These are phyloP conservation scores for Ametastegia equiseti DNA, from an alignment of 2,888 invertebrate genomes.

Conservation along the genomic window DNA sequence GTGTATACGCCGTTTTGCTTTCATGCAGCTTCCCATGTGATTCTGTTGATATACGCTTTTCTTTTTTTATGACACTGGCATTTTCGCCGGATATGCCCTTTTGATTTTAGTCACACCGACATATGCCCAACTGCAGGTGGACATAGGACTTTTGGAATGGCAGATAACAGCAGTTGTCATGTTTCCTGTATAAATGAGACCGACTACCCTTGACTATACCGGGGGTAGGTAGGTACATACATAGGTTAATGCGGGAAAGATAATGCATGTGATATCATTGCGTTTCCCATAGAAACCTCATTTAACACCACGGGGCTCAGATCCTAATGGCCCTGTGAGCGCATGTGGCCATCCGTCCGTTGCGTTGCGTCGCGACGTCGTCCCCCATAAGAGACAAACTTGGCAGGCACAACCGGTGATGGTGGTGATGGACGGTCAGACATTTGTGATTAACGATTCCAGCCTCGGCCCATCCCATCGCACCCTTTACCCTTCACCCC, in stretches of 20 bases:
- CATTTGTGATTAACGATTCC: constrained; percentile 58
- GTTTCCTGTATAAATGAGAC: not conserved
- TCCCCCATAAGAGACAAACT: constrained; percentile 35
- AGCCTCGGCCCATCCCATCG: constrained; percentile 7
- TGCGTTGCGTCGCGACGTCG: not conserved
- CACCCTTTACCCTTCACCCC: no score
- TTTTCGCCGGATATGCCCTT: no score
- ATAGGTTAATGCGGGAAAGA: not conserved
- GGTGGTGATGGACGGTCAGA: constrained; percentile 49
- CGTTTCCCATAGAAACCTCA: constrained; percentile 38
- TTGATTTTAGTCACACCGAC: no score
- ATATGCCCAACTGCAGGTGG: no score
- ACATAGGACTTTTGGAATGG: no score
- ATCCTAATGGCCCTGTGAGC: constrained; percentile 19
- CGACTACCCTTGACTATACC: not conserved
- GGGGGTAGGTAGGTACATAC: not conserved
- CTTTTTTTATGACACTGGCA: no score
- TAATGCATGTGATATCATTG: not conserved
- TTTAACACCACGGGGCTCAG: not conserved
- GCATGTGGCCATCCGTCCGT: not conserved
- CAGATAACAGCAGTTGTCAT: no score
- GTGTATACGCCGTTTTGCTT: no score
- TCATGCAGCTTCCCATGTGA: no score
- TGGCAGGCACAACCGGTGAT: constrained; percentile 37
- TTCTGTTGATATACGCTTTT: no score